Conservation (phyloP, 2,113 vertebrate species). For the Cricetomys ansorgei region DNA sequence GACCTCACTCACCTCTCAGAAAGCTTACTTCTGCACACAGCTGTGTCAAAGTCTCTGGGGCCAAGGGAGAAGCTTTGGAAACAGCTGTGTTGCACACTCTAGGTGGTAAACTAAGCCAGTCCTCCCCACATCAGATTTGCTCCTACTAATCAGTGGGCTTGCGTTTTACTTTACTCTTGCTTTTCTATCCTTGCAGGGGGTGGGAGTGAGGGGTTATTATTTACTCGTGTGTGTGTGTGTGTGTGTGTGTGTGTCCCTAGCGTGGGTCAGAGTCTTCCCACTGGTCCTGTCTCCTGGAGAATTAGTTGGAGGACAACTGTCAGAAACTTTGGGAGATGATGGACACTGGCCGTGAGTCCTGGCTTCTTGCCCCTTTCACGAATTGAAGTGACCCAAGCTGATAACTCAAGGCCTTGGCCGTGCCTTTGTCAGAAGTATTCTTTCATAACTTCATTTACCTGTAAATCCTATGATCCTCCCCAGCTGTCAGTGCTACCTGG, state of each 20-base stretch:
- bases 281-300: not conserved
- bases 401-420: slow-evolving; percentile 18
- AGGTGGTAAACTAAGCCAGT: not conserved
- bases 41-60: not conserved
- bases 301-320: not conserved
- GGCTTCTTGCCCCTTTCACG: not conserved
- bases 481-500: not conserved
- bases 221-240: not conserved
- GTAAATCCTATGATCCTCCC: not conserved
- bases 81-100: not conserved
- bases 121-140: not conserved
- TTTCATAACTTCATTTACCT: not conserved
- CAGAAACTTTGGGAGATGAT: not conserved
- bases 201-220: not conserved
- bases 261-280: not conserved
- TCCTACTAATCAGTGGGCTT: not conserved
- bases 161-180: slow-evolving; percentile 32
- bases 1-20: not conserved
- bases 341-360: not conserved
- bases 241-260: not conserved
- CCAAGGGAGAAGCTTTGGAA: not conserved
- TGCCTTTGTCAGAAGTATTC: not conserved
- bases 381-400: not conserved
- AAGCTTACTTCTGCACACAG: not conserved
- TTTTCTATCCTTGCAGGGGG: not conserved